phyloP scores from a whole-genome alignment of 2,797 vertebrate species.

The Schizopygopsis pylzovi region DNA sequence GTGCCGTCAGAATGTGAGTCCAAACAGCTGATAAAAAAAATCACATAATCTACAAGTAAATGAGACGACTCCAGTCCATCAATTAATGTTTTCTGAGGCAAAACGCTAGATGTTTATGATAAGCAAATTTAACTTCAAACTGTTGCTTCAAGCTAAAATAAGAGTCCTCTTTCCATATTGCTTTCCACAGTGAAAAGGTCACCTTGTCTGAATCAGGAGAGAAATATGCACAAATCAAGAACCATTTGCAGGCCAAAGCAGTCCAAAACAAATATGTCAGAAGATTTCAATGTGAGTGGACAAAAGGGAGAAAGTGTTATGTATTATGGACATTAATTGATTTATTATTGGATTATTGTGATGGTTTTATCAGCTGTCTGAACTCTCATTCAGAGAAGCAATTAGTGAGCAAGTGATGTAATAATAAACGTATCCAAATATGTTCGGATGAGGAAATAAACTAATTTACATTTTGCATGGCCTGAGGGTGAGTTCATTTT shows the following conservation, averaged over 20 bases:
- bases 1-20: neutral
- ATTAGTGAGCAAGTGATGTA: neutral
- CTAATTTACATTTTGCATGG: neutral
- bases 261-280: neutral
- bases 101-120: neutral
- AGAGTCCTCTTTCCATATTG: neutral
- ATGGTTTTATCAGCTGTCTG: neutral
- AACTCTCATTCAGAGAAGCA: neutral
- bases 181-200: neutral
- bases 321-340: neutral
- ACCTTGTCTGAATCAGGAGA: neutral
- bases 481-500: neutral
- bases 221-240: neutral
- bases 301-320: neutral
- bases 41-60: neutral
- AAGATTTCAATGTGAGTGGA: neutral
- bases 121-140: neutral
- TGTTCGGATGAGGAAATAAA: neutral
- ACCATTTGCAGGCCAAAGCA: neutral
- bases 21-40: neutral
- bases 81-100: neutral
- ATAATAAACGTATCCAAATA: neutral
- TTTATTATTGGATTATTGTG: neutral
- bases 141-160: neutral
- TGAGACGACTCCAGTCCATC: neutral